Evolutionary conservation across 2,797 vertebrate species (phyloP).

Genomic region (Alfaro cultratus): DNA sequence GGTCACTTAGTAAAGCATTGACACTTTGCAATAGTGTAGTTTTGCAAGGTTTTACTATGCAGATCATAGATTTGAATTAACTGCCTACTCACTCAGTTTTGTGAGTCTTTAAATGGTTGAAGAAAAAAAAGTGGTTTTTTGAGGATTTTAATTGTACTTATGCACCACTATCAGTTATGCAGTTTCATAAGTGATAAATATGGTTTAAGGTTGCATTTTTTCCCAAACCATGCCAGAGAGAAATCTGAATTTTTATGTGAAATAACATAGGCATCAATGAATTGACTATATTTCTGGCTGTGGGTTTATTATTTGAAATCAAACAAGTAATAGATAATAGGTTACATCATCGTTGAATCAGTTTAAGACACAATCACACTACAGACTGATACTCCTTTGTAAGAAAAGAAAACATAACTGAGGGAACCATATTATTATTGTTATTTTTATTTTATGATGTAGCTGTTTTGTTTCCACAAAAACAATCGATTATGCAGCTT

Average conservation of each 20-base stretch:
- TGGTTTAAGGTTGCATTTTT: constrained; percentile 22
- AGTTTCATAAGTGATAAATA: constrained; percentile 33
- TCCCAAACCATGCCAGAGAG: constrained; percentile 1
- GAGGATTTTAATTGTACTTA: background rate
- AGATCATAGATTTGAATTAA: constrained; percentile 39
- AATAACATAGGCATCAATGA: background rate
- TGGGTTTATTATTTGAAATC: background rate
- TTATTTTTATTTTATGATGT: background rate
- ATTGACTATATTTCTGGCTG: constrained; percentile 1
- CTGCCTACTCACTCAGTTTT: constrained; percentile 21
- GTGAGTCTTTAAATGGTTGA: constrained; percentile 13
- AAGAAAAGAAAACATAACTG: background rate
- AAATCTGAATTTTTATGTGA: constrained; percentile 26
- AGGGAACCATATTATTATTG: background rate
- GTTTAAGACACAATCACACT: background rate
- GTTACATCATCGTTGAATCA: background rate
- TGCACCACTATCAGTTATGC: background rate
- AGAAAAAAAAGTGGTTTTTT: background rate
- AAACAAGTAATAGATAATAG: background rate
- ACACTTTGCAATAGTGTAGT: constrained; percentile 35
- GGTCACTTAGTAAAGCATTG: constrained; percentile 63
- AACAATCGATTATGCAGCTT: background rate
- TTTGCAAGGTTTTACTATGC: constrained; percentile 45
- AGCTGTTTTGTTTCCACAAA: background rate
- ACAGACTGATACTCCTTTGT: background rate